phyloP scores from a whole-genome alignment of 92 coral and sea anemone species.

The Bergia puertoricense region DNA sequence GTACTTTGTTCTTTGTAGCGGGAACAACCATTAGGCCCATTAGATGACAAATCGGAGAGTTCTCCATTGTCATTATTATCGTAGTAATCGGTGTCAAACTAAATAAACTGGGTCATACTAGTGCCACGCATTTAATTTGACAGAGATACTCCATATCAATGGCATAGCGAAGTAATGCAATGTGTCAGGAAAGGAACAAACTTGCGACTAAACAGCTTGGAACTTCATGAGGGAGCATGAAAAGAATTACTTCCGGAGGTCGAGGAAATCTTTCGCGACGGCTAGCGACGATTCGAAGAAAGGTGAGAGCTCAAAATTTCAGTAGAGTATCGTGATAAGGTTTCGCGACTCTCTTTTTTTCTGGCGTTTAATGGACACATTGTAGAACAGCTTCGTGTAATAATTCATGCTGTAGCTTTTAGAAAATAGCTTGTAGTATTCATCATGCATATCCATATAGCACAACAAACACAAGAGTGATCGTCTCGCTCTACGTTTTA shows the following conservation, averaged over 20 bases:
- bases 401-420: background rate
- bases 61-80: background rate
- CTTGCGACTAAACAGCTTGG: background rate
- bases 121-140: background rate
- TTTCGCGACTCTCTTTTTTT: background rate
- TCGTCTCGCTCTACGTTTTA: background rate
- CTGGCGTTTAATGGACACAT: background rate
- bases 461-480: background rate
- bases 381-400: background rate
- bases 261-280: conserved; percentile 6
- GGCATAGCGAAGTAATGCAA: background rate
- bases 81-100: background rate
- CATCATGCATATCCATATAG: background rate
- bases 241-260: background rate
- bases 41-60: background rate
- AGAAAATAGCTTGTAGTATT: background rate
- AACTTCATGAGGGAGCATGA: background rate
- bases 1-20: background rate
- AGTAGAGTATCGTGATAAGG: background rate
- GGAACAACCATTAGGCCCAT: background rate
- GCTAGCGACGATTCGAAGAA: conserved; percentile 19
- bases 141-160: background rate
- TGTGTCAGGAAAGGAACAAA: background rate
- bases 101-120: too few relatives aligned
- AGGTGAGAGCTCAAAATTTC: background rate